A percentile compares a stretch with the other conserved stretches of the same genome.
These are phyloP conservation scores for Heterocephalus glaber DNA, from an alignment of 2,113 vertebrate genomes.

Conservation along the genomic window DNA sequence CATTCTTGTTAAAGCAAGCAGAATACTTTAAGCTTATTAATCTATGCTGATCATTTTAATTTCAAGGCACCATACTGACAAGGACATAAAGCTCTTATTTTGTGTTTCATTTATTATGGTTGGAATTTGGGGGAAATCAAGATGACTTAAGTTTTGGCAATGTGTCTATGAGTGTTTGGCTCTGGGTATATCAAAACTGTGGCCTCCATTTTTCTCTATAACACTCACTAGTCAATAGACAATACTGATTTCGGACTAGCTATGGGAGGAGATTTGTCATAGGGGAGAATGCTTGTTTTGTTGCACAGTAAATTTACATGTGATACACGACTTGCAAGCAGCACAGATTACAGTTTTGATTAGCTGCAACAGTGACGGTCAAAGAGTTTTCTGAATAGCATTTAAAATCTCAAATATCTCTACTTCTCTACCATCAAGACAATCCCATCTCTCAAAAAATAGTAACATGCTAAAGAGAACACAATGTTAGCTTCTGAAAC, in stretches of 20 bases:
- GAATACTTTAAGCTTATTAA: neutral
- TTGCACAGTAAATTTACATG: neutral
- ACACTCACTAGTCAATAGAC: neutral
- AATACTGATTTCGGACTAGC: neutral
- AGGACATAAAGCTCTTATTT: neutral
- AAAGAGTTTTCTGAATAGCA: neutral
- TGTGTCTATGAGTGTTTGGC: neutral
- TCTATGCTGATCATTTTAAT: neutral
- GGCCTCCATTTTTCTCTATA: neutral
- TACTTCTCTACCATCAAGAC: neutral
- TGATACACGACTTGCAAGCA: neutral
- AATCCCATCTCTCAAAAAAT: slow-evolving; percentile 17
- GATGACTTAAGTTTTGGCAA: neutral
- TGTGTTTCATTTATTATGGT: neutral
- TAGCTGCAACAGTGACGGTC: neutral
- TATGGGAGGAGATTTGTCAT: neutral
- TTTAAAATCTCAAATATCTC: neutral
- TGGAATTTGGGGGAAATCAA: neutral
- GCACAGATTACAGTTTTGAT: neutral
- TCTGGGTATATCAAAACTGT: neutral
- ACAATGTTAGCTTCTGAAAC: slow-evolving; percentile 79
- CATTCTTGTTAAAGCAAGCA: neutral
- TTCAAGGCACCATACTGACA: neutral
- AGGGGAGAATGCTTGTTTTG: neutral
- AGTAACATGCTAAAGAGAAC: slow-evolving; percentile 32